Evolutionary conservation across 2,797 vertebrate species (phyloP).

Genomic region (Podarcis siculus): DNA sequence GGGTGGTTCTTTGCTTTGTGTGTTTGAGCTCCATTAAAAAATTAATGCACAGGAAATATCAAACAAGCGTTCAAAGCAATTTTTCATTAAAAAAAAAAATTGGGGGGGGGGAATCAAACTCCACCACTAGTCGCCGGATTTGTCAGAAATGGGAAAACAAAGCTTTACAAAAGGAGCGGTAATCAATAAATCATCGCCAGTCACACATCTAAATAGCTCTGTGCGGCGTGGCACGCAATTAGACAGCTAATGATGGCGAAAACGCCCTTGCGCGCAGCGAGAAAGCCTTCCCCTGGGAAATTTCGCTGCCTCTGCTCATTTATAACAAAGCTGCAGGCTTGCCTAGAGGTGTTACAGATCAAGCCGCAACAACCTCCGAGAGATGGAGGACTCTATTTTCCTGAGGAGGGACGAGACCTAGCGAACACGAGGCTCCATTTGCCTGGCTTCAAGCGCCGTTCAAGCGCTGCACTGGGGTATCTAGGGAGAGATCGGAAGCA

Average conservation of each 20-base stretch:
- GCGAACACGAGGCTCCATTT: background rate
- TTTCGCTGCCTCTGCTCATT: rapidly evolving
- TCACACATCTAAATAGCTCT: conserved; percentile 29
- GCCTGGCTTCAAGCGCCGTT: background rate
- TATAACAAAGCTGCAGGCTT: background rate
- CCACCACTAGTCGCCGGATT: conserved; percentile 22
- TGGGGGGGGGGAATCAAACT: conserved; percentile 7
- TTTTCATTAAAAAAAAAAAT: conserved; percentile 11
- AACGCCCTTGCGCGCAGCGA: background rate
- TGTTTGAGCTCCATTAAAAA: background rate
- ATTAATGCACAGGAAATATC: background rate
- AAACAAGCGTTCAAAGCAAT: background rate
- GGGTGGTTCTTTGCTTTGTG: background rate
- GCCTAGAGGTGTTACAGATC: background rate
- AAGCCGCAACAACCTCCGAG: background rate
- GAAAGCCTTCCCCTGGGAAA: conserved; percentile 7
- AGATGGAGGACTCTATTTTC: conserved; percentile 14
- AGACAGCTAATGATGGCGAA: conserved; percentile 53
- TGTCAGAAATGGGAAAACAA: conserved; percentile 58
- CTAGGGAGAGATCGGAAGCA: background rate
- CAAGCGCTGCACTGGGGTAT: background rate
- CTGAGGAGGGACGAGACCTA: background rate
- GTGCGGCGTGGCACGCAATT: conserved; percentile 52
- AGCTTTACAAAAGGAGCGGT: conserved; percentile 41
- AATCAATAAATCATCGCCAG: conserved; percentile 71